Conservation (phyloP, 2,113 vertebrate species). For the Pseudorectes ferrugineus region DNA sequence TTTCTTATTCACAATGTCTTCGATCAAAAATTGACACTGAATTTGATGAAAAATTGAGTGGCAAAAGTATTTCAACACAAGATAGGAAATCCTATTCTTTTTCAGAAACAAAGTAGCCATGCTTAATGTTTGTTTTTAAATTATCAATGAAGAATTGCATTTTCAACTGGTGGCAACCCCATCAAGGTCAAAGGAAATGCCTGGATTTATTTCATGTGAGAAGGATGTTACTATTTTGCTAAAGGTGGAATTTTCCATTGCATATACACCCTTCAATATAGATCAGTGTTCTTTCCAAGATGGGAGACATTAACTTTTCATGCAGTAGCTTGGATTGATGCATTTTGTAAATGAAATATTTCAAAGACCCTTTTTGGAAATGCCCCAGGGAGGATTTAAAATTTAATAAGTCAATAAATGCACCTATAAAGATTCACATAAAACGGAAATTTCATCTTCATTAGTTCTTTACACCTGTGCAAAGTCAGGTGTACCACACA, state of each 20-base stretch:
- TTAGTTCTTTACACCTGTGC: neutral
- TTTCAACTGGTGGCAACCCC: neutral
- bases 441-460: neutral
- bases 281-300: neutral
- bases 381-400: neutral
- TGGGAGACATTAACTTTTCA: neutral
- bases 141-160: neutral
- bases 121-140: neutral
- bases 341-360: neutral
- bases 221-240: neutral
- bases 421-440: neutral
- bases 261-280: neutral
- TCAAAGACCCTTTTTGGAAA: neutral
- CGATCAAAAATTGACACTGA: neutral
- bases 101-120: neutral
- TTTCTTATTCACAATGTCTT: neutral
- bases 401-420: neutral
- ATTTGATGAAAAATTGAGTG: neutral
- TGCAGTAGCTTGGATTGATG: neutral
- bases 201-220: neutral
- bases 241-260: neutral
- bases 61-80: neutral
- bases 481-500: neutral
- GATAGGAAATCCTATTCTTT: neutral
- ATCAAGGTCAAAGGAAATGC: neutral